These are phyloP conservation scores for Amphiduros pacificus DNA, from an alignment of 2,888 invertebrate genomes.

Conservation along the genomic window DNA sequence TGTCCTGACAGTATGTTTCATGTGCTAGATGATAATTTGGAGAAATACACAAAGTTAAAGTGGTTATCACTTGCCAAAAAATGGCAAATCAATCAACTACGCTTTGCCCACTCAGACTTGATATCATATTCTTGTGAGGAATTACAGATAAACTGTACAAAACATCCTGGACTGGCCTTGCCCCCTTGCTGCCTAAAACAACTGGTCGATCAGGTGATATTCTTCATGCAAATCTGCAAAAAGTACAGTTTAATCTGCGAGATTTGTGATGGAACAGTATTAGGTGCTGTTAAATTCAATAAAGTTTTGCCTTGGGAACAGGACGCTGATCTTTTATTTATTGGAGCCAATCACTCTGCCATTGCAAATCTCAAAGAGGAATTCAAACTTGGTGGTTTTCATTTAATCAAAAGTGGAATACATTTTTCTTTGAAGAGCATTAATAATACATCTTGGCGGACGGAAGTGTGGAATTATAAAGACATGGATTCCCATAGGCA, in stretches of 20 bases:
- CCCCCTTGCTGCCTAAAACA: conserved; percentile 43
- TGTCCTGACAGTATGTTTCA: conserved; percentile 55
- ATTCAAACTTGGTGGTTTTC: conserved; percentile 28
- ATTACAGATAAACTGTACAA: conserved; percentile 5
- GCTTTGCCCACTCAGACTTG: too few species aligned
- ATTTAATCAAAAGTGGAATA: too few species aligned
- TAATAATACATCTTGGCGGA: conserved; percentile 34
- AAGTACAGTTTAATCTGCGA: conserved; percentile 40
- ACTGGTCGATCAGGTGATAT: conserved; percentile 34
- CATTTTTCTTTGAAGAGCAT: too few species aligned
- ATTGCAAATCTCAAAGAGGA: conserved; percentile 19
- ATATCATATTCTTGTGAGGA: neutral
- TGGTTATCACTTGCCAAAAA: conserved; percentile 26
- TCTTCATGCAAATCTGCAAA: conserved; percentile 36
- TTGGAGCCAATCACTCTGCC: conserved; percentile 34
- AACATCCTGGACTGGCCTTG: conserved; percentile 24
- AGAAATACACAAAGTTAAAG: neutral
- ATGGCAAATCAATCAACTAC: conserved; percentile 27
- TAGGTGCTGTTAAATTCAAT: conserved; percentile 55
- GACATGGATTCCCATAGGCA: conserved; percentile 38
- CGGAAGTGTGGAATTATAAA: conserved; percentile 47
- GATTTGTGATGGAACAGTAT: conserved; percentile 44
- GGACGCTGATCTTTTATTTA: conserved; percentile 46
- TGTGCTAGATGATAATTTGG: conserved; percentile 14
- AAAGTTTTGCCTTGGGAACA: conserved; percentile 53